phyloP scores from a whole-genome alignment of 2,113 vertebrate genomes.

The Lasiurus cinereus region DNA sequence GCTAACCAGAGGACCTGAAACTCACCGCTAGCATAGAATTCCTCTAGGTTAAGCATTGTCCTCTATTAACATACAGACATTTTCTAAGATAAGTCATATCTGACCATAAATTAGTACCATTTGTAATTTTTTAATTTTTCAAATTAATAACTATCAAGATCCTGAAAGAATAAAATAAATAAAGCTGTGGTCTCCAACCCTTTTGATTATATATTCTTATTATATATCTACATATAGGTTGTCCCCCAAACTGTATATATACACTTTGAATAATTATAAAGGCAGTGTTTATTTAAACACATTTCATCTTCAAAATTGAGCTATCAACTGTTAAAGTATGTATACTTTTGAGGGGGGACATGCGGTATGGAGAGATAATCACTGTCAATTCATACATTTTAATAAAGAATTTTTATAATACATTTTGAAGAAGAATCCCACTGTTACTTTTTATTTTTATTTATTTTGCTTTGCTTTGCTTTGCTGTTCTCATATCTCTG shows the following conservation, averaged over 20 bases:
- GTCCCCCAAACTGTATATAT: too few species aligned
- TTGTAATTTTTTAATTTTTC: not conserved
- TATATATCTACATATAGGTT: too few species aligned
- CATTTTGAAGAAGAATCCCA: not conserved
- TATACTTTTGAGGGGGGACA: too few species aligned
- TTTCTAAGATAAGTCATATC: not conserved
- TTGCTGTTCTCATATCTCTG: not conserved
- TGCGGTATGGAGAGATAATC: not conserved
- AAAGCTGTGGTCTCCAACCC: not conserved
- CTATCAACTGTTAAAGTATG: too few species aligned
- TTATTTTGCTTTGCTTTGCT: not conserved
- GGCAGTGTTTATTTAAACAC: too few species aligned
- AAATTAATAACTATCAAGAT: not conserved
- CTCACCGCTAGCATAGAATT: not conserved
- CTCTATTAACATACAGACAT: not conserved
- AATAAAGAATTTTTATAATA: not conserved
- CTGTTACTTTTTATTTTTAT: not conserved
- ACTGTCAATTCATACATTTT: not conserved
- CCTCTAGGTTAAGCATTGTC: not conserved
- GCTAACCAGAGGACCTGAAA: not conserved
- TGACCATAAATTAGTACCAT: not conserved
- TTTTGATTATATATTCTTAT: not conserved
- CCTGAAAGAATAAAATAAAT: not conserved
- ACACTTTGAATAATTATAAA: too few species aligned
- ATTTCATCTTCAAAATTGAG: too few species aligned